Evolutionary conservation across 2,888 invertebrate genomes (phyloP).

Genomic region (Achlya flavicornis): DNA sequence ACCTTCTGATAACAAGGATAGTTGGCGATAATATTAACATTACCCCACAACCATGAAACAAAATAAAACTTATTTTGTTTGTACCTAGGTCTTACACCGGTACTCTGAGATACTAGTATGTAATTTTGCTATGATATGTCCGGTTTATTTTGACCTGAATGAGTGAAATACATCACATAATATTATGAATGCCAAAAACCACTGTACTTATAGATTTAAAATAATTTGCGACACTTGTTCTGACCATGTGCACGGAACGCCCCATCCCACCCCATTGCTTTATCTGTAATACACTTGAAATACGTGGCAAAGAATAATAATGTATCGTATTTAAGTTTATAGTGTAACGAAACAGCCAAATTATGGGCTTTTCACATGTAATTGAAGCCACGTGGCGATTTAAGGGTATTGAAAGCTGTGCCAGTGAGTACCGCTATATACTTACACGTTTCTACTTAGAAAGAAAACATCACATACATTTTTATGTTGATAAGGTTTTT

Average conservation of each 20-base stretch:
- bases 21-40: no score
- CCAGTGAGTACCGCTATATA: no score
- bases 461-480: neutral
- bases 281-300: constrained; percentile 27
- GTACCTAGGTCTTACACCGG: no score
- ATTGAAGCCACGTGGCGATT: constrained; percentile 40
- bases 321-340: constrained; percentile 2
- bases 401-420: neutral
- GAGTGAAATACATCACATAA: no score
- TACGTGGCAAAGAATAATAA: constrained; percentile 35
- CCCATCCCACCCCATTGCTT: constrained; percentile 46
- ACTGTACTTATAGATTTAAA: constrained; percentile 15
- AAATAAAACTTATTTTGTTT: no score
- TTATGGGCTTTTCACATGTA: constrained; percentile 31
- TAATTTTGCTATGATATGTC: no score
- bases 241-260: constrained; percentile 62
- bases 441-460: no score
- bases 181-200: neutral
- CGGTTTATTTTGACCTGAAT: no score
- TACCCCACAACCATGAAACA: no score
- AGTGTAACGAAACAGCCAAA: constrained; percentile 23
- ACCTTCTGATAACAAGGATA: no score
- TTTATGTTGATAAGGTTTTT: neutral
- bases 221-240: constrained; percentile 64
- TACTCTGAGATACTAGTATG: no score